Conservation (phyloP, 1,140 invertebrate genomes). For the Delia radicum region DNA sequence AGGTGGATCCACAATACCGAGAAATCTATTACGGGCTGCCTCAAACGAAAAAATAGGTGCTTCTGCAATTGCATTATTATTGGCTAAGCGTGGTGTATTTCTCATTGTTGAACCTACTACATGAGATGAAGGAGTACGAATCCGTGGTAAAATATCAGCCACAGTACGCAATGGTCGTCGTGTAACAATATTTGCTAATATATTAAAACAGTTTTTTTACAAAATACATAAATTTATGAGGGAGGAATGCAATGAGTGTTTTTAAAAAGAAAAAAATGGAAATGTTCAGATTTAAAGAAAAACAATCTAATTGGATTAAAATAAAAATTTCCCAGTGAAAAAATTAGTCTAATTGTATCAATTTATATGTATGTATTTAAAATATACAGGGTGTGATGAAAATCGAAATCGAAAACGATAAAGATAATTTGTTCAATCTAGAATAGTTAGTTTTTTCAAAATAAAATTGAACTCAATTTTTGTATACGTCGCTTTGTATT, state of each 20-base stretch:
- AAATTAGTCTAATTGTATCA: too few species aligned
- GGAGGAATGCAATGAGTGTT: neutral
- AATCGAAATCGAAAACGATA: too few species aligned
- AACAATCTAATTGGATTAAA: too few species aligned
- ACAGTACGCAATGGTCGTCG: conserved; percentile 3
- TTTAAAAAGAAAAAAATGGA: too few species aligned
- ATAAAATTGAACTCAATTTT: too few species aligned
- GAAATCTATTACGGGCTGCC: neutral
- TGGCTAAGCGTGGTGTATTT: neutral
- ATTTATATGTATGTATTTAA: too few species aligned
- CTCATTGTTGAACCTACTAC: conserved; percentile 8
- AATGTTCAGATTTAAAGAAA: too few species aligned
- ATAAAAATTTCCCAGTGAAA: too few species aligned
- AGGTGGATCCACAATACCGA: neutral
- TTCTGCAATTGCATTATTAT: neutral
- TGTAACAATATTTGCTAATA: conserved; percentile 19
- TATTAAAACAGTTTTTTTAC: conserved; percentile 15
- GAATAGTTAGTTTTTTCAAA: too few species aligned
- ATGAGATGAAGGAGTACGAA: neutral
- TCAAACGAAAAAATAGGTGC: neutral
- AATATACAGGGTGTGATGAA: too few species aligned
- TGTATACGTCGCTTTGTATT: too few species aligned
- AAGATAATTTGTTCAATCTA: too few species aligned
- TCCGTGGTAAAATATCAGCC: neutral
- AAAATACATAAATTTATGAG: neutral